Evolutionary conservation across 1,140 invertebrate genomes (phyloP), one percentile per base, ranked within the genome.

Genomic region (Grapholita molesta): DNA sequence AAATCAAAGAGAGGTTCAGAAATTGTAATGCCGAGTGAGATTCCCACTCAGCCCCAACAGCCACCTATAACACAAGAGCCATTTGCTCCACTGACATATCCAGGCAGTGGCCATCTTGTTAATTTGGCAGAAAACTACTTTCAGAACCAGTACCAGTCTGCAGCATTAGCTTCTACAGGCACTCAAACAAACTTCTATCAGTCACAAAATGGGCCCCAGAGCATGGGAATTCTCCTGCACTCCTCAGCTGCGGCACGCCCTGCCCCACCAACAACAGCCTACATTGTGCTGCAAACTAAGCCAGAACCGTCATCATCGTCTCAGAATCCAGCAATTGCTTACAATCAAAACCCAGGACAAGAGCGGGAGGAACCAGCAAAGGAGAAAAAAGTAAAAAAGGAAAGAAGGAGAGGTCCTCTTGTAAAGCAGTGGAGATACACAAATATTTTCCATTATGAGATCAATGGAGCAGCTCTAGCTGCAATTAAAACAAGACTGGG

Each of bases 401-500:
- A 89, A 35, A 89, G 82, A 73, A 89, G 85, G 72, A 88, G 80
- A 48, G 92, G 91, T 21, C 92, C 92, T 30, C 67, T 90, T 5
- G 91, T 93, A 0, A 93, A 92, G 71, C 91, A 92, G 69, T 92
- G 92, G 92, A 81, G 91, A 70, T 92, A 93, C 70, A 92, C 86
- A 12, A 91, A 90, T 68, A 90, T 92, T 73, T 92, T 93, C 72
- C 91, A 92, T 79, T 89, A 92, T 75, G 90, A 92, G 76, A 92
- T 92, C 6, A 92, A 92, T 82, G 92, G 92, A 33, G 89, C 88
- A 48, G 90, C 89, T 35, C 75, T 92, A 11, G 84, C 88, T 32
- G 92, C 92, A 28, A 92, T 92, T 23, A 92, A 92, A 79, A 92
- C 91, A n/a, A 84, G 92, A 52, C 76, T 92, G 24, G 88, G 85